A percentile compares a stretch with the other conserved stretches of the same genome.
These are phyloP conservation scores for Muscidifurax raptorellus DNA, from an alignment of 1,140 invertebrate species.

Conservation along the genomic window DNA sequence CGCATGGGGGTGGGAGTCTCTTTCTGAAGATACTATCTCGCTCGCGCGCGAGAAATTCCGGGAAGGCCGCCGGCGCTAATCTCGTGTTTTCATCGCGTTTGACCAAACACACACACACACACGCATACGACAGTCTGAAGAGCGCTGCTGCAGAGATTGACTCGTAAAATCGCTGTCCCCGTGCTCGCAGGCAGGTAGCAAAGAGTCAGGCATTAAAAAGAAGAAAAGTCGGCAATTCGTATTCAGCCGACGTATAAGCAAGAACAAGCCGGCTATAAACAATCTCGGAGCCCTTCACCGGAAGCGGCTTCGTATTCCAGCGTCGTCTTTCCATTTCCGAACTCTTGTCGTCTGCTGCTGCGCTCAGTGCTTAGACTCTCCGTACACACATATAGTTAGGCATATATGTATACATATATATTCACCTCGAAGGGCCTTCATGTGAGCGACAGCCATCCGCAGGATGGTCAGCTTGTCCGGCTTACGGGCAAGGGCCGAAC, in stretches of 20 bases:
- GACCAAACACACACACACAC: neutral
- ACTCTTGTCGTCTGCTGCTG: neutral
- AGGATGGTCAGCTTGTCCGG: constrained; percentile 99
- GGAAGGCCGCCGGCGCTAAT: constrained; percentile 62
- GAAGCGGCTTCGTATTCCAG: constrained; percentile 39
- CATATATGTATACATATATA: neutral
- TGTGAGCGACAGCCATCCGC: constrained; percentile 99
- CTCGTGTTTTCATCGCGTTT: constrained; percentile 38
- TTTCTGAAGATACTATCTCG: constrained; percentile 69
- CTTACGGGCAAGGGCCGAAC: constrained; percentile 96
- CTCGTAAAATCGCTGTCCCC: constrained; percentile 43
- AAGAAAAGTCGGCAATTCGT: constrained; percentile 63
- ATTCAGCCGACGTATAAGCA: constrained; percentile 68
- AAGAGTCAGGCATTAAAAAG: constrained; percentile 49
- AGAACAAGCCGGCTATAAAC: constrained; percentile 72
- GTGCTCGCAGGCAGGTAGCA: constrained; percentile 5
- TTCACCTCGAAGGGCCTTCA: constrained; percentile 95
- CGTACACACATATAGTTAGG: neutral
- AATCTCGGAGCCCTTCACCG: constrained; percentile 61
- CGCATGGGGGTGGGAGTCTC: constrained; percentile 61
- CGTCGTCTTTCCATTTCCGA: constrained; percentile 31
- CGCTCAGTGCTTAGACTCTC: neutral
- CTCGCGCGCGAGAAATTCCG: constrained; percentile 71
- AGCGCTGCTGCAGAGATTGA: constrained; percentile 26
- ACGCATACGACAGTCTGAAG: neutral